phyloP scores from a whole-genome alignment of 2,113 vertebrate species.

The Tor tambroides region DNA sequence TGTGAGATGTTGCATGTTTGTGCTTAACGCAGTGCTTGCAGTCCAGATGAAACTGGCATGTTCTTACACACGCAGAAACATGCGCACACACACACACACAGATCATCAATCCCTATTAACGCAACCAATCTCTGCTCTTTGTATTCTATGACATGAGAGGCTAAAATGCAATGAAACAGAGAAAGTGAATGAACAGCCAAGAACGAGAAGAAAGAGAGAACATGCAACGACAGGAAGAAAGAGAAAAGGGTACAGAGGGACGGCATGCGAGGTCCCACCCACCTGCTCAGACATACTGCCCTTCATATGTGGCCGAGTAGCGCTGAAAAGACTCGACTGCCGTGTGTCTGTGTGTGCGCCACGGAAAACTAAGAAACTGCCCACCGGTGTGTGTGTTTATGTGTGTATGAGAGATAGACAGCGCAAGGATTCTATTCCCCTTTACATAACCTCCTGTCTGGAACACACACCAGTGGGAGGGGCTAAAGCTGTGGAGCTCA shows the following conservation, averaged over 20 bases:
- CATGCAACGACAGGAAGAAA: slow-evolving; percentile 32
- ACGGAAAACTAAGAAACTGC: slow-evolving; percentile 25
- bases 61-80: not conserved
- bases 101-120: not conserved
- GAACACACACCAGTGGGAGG: slow-evolving; percentile 71
- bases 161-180: slow-evolving; percentile 64
- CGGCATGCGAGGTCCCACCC: slow-evolving; percentile 64
- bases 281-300: slow-evolving; percentile 57
- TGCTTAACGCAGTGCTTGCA: slow-evolving; percentile 1
- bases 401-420: slow-evolving; percentile 54
- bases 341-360: slow-evolving; percentile 4
- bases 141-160: slow-evolving; percentile 59
- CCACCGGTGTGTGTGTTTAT: slow-evolving; percentile 42
- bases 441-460: slow-evolving; percentile 75
- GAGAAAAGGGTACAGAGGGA: slow-evolving; percentile 25
- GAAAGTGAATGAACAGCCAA: slow-evolving; percentile 44
- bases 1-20: not conserved
- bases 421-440: slow-evolving; percentile 71
- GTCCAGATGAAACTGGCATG: slow-evolving; percentile 46
- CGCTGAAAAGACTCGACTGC: slow-evolving; percentile 10
- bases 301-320: slow-evolving; percentile 1
- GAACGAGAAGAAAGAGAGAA: slow-evolving; percentile 37
- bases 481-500: slow-evolving; percentile 57
- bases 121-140: slow-evolving; percentile 64
- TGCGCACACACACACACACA: not conserved